Evolutionary conservation across 2,888 invertebrate species (phyloP).

Genomic region (Epistrophella euchroma): DNA sequence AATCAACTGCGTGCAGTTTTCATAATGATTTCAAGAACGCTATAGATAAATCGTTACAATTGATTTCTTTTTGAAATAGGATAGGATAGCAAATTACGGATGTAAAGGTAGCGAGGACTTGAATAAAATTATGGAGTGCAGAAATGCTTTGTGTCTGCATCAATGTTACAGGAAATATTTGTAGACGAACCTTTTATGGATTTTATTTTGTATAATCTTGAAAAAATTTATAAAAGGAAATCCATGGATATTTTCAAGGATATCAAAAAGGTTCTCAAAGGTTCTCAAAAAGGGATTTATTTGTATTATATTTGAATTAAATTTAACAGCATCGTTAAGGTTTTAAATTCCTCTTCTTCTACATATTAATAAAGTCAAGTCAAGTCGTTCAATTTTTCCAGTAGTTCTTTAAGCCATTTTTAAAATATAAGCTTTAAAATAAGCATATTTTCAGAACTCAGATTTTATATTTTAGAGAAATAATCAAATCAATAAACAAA

Average conservation of each 20-base stretch:
- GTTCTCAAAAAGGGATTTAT: not conserved
- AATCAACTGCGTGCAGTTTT: conserved; percentile 9
- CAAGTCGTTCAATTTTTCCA: too few relatives aligned
- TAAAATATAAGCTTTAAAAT: too few relatives aligned
- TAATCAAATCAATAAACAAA: too few relatives aligned
- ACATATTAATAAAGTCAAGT: too few relatives aligned
- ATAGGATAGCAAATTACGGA: conserved; percentile 11
- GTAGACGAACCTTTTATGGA: not conserved
- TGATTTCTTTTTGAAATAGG: conserved; percentile 18
- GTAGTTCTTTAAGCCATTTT: too few relatives aligned
- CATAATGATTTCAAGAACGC: conserved; percentile 5
- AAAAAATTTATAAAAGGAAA: not conserved
- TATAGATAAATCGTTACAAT: conserved; percentile 18
- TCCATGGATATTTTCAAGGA: not conserved
- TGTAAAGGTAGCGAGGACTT: not conserved
- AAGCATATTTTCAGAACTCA: too few relatives aligned
- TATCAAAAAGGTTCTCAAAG: conserved; percentile 4
- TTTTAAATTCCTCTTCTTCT: not conserved
- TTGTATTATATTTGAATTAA: not conserved
- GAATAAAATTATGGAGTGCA: conserved; percentile 18
- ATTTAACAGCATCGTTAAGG: not conserved
- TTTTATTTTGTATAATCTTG: not conserved
- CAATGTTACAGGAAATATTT: not conserved
- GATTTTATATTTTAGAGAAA: too few relatives aligned
- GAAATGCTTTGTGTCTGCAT: not conserved